phyloP scores from a whole-genome alignment of 2,797 vertebrate genomes.

The Rhadinocentrus ornatus region DNA sequence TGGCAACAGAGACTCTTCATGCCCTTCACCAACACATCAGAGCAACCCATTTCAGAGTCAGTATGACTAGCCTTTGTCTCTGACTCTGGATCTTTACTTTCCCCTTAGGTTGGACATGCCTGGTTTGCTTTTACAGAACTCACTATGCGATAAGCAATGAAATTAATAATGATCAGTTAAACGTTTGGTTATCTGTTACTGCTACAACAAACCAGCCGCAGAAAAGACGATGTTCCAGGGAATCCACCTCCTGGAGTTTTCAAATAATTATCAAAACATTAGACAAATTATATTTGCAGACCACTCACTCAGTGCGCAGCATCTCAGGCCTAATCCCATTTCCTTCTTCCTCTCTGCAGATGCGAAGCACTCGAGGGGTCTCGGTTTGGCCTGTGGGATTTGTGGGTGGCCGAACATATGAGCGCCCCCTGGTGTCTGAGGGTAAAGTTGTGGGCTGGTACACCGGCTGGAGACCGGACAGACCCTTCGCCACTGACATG shows the following conservation, averaged over 20 bases:
- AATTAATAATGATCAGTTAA: not conserved
- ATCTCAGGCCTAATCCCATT: not conserved
- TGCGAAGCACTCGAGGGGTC: slow-evolving; percentile 90
- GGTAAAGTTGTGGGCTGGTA: slow-evolving; percentile 97
- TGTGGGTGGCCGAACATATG: slow-evolving; percentile 89
- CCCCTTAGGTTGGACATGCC: not conserved
- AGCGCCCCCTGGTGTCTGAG: slow-evolving; percentile 86
- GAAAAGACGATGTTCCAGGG: not conserved
- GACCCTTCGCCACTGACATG: slow-evolving; percentile 98
- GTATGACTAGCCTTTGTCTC: not conserved
- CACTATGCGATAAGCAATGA: not conserved
- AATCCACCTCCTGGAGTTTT: slow-evolving; percentile 13
- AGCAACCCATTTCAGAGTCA: slow-evolving; percentile 14
- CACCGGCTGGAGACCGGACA: slow-evolving; percentile 96
- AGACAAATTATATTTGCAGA: not conserved
- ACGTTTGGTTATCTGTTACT: not conserved
- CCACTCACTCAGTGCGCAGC: not conserved
- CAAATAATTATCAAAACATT: slow-evolving; percentile 1
- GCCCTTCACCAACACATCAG: slow-evolving; percentile 26
- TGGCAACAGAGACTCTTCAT: slow-evolving; percentile 16
- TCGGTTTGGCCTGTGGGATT: slow-evolving; percentile 93
- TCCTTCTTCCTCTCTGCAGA: slow-evolving; percentile 74
- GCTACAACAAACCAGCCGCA: too few species aligned
- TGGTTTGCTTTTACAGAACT: slow-evolving; percentile 5
- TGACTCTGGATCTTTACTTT: not conserved